phyloP scores from a whole-genome alignment of 2,113 vertebrate genomes.

The Okapia johnstoni region DNA sequence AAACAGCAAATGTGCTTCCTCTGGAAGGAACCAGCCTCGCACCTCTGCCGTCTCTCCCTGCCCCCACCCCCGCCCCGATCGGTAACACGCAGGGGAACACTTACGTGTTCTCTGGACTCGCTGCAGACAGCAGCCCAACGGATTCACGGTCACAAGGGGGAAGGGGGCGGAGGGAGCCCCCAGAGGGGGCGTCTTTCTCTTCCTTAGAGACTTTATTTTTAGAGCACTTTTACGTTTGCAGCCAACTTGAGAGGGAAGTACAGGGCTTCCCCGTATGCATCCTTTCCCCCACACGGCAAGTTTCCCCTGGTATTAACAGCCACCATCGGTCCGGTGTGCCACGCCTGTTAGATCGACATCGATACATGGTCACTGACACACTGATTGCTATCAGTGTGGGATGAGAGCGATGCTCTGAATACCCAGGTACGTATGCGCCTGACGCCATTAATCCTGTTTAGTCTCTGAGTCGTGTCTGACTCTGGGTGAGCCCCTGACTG shows the following conservation, averaged over 20 bases:
- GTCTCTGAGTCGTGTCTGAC: not conserved
- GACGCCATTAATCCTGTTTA: not conserved
- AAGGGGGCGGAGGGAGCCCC: accelerated
- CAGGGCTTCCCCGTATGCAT: accelerated
- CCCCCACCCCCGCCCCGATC: accelerated
- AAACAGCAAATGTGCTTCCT: not conserved
- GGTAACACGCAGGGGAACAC: accelerated
- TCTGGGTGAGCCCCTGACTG: not conserved
- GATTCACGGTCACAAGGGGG: not conserved
- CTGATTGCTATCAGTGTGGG: accelerated
- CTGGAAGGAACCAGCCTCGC: not conserved
- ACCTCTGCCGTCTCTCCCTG: not conserved
- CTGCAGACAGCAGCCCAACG: accelerated
- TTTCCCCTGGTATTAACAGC: not conserved
- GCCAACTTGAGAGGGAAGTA: not conserved
- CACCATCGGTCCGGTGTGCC: accelerated
- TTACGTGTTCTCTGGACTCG: accelerated
- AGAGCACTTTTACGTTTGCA: not conserved
- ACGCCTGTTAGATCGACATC: accelerated
- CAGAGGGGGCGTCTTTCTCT: not conserved
- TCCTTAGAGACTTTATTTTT: not conserved
- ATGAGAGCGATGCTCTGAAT: not conserved
- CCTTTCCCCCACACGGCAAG: not conserved
- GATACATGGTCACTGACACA: not conserved
- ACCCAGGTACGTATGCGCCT: accelerated